Percentiles rank a stretch among this genome's conserved stretches.
Conservation (phyloP, 2,797 vertebrate genomes). For the Pseudocheirus occidentalis region DNA sequence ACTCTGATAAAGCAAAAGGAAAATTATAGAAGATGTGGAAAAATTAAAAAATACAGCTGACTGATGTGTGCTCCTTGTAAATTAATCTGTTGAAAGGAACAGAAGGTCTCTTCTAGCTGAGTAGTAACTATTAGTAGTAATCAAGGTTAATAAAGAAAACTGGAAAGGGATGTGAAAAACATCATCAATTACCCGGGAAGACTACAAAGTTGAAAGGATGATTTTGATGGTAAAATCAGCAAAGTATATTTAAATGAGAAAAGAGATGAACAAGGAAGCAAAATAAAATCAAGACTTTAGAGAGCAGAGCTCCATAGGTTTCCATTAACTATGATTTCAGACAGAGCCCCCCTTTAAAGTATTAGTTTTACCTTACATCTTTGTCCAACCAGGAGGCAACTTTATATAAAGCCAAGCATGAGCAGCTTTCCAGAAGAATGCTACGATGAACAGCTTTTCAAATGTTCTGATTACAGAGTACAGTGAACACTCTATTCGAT, state of each 20-base stretch:
- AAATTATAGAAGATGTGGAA: background rate
- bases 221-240: background rate
- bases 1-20: background rate
- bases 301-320: background rate
- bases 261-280: background rate
- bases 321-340: background rate
- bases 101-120: constrained; percentile 1
- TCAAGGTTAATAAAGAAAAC: constrained; percentile 29
- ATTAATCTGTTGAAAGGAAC: constrained; percentile 15
- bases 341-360: background rate
- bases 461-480: too few species aligned
- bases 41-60: background rate
- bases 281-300: background rate
- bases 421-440: too few species aligned
- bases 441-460: too few species aligned
- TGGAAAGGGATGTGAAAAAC: background rate
- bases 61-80: background rate
- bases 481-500: too few species aligned
- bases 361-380: background rate
- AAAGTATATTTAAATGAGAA: background rate
- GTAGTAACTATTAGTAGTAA: background rate
- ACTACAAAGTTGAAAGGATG: background rate
- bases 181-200: background rate
- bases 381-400: background rate
- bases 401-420: background rate